Base-by-base conservation (phyloP, 2,888 invertebrate genomes). In the Scaptomyza polygonia region DNA sequence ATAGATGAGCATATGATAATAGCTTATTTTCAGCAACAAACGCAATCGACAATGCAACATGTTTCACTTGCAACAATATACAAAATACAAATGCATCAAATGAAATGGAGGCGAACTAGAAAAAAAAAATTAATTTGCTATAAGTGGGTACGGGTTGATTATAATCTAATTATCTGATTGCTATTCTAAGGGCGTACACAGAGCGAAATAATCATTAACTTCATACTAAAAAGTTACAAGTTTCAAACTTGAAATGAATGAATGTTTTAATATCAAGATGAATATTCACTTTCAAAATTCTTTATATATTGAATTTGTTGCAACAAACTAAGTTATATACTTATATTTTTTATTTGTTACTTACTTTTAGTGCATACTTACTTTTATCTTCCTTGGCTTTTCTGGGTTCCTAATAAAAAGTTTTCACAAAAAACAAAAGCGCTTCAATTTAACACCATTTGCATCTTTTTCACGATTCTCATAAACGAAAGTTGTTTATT, bases 11-110 rank as follows among this genome's bases (percentile, higher is more conserved):
- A 73, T n/a, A 4, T 72, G 69, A 48, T 55, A 70, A 40, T 79
- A 88, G 25, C 45, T 57, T 4, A 72, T 8, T 8, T 16, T 51
- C 25, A 82, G 12, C 16, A 54, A 40, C 9, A 54, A 5, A 14
- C 57, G 14, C 30, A 81, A 42, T 21, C 67, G 67, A 5, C 59
- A 65, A 14, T 79, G 70, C 70, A 86, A 58, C 86, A 86, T 88
- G 72, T 27, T 64, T 1, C 65, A 11, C 8, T n/a, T 9, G 8
- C 40, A 36, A 21, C 8, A 25, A 0, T 27, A 16, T 5, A 29
- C 40, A 8, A 48, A 25, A 3, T 25, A 25, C 25, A 25, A 25
- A 25, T n/a, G 25, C 25, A 25, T 25, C 25, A 25, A 25, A 25
- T 25, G 25, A 25, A 5, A 25, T 25, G 25, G 25, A 25, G 5